phyloP scores from a whole-genome alignment of 1,140 invertebrate species.

The Diploscapter pachys region DNA sequence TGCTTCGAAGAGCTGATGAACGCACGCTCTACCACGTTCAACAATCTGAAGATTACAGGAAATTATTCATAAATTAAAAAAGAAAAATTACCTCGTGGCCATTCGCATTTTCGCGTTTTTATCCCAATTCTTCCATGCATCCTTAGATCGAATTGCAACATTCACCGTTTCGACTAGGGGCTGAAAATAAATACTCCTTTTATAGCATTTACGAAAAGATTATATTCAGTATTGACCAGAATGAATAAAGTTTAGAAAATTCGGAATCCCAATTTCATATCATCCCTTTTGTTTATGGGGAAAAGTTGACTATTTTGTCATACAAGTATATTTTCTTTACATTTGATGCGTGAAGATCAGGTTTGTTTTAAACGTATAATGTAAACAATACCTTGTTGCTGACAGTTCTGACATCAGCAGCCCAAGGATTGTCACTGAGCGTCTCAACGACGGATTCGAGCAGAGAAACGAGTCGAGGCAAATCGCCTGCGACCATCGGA shows the following conservation, averaged over 20 bases:
- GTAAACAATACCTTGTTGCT: constrained; percentile 4
- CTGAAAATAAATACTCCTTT: too few species aligned
- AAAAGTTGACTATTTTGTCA: constrained; percentile 10
- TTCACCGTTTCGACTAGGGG: too few species aligned
- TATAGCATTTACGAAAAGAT: neutral
- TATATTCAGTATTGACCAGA: neutral
- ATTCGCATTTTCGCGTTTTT: too few species aligned
- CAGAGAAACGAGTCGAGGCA: constrained; percentile 18
- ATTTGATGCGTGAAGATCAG: neutral
- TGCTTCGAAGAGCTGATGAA: constrained; percentile 11
- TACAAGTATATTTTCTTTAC: constrained; percentile 12
- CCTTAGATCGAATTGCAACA: too few species aligned
- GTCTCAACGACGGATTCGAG: constrained; percentile 20
- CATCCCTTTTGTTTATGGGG: constrained; percentile 1
- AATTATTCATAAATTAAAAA: too few species aligned
- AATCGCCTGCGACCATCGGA: constrained; percentile 22
- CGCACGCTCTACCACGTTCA: neutral
- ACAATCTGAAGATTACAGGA: too few species aligned
- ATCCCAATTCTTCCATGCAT: too few species aligned
- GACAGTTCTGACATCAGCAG: constrained; percentile 1
- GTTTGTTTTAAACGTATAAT: constrained; percentile 4
- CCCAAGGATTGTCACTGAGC: constrained; percentile 19
- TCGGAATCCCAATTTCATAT: neutral
- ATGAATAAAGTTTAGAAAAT: neutral
- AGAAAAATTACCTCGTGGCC: too few species aligned